Evolutionary conservation across 2,113 vertebrate genomes (phyloP).

Genomic region (Menidia beryllina): DNA sequence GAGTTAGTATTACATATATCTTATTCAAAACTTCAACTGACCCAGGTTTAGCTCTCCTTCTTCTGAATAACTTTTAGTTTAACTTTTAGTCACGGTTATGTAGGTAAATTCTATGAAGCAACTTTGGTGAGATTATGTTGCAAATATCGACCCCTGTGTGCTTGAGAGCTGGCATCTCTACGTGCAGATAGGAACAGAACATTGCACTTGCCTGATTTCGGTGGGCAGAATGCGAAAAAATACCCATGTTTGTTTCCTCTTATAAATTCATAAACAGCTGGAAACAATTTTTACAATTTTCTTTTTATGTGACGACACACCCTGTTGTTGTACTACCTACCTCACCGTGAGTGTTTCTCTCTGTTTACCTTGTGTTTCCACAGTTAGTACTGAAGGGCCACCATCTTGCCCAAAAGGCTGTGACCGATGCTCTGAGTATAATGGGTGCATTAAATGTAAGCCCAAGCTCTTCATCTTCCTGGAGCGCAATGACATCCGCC

Average conservation of each 20-base stretch:
- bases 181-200: slow-evolving; percentile 28
- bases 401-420: slow-evolving; percentile 94
- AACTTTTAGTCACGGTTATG: slow-evolving; percentile 53
- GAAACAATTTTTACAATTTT: slow-evolving; percentile 16
- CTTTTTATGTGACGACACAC: not conserved
- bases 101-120: slow-evolving; percentile 65
- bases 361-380: slow-evolving; percentile 48
- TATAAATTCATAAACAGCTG: slow-evolving; percentile 44
- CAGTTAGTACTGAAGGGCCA: slow-evolving; percentile 92
- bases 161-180: slow-evolving; percentile 37
- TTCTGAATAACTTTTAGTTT: slow-evolving; percentile 44
- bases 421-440: slow-evolving; percentile 95
- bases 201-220: slow-evolving; percentile 32
- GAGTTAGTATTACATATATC: not conserved
- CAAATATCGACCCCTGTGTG: slow-evolving; percentile 47
- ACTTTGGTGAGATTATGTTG: slow-evolving; percentile 55
- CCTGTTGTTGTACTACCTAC: slow-evolving; percentile 15
- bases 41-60: no score
- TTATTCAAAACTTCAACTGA: slow-evolving; percentile 12
- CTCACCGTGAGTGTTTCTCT: slow-evolving; percentile 20
- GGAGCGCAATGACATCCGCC: slow-evolving; percentile 95
- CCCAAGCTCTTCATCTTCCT: slow-evolving; percentile 97
- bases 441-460: slow-evolving; percentile 95
- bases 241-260: slow-evolving; percentile 23
- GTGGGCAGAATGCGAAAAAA: slow-evolving; percentile 18